A percentile compares a stretch with the other conserved stretches of the same genome.
Evolutionary conservation across 2,888 invertebrate species (phyloP).

Genomic region (Unio delphinus): DNA sequence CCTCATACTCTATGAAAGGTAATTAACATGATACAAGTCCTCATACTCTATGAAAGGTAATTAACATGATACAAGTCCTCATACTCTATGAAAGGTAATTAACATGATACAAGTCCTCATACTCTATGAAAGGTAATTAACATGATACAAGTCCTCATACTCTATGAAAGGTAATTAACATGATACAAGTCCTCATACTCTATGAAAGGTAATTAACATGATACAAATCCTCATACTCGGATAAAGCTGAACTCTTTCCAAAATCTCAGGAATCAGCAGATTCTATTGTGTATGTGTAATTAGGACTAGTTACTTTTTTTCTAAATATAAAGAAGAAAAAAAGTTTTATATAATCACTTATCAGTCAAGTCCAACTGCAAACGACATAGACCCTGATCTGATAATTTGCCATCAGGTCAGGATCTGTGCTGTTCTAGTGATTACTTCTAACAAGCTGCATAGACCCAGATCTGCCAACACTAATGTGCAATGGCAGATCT

Average conservation of each 20-base stretch:
- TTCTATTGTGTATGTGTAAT: neutral
- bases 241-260: neutral
- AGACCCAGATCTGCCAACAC: too few species aligned
- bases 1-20: too few species aligned
- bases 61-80: neutral
- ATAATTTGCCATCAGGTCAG: too few species aligned
- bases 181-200: neutral
- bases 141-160: neutral
- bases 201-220: constrained; percentile 30
- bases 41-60: neutral
- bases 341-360: too few species aligned
- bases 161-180: constrained; percentile 28
- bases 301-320: neutral
- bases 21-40: neutral
- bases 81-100: constrained; percentile 37
- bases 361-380: too few species aligned
- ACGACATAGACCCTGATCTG: too few species aligned
- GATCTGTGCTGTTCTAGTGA: too few species aligned
- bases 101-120: neutral
- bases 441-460: too few species aligned
- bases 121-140: neutral
- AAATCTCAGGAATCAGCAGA: neutral
- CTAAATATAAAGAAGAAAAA: constrained; percentile 1
- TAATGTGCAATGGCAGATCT: too few species aligned
- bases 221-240: neutral